phyloP scores from a whole-genome alignment of 2,888 invertebrate species.

The Imbricaverruca yamaguchii region DNA sequence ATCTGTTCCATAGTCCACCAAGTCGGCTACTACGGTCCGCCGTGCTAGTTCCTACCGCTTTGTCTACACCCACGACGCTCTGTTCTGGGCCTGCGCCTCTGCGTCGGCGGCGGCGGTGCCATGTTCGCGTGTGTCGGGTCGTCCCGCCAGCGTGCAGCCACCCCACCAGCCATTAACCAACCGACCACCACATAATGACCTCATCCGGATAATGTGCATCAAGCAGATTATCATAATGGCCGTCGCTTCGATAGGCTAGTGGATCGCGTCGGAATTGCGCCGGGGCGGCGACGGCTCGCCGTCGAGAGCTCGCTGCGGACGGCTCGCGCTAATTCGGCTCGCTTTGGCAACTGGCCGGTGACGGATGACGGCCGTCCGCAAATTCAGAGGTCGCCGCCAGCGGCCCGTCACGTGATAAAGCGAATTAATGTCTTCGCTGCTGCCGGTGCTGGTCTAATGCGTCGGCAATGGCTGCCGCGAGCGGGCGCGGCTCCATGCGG shows the following conservation, averaged over 20 bases:
- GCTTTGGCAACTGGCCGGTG: background rate
- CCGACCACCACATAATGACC: background rate
- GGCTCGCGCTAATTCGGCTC: constrained; percentile 4
- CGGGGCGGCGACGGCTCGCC: constrained; percentile 24
- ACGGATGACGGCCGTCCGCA: background rate
- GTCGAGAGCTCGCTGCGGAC: background rate
- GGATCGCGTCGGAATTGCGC: background rate
- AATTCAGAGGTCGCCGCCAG: background rate
- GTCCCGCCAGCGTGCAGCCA: background rate
- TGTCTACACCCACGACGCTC: too few relatives aligned
- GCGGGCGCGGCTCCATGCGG: too few relatives aligned
- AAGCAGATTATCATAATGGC: background rate
- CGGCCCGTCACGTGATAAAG: background rate
- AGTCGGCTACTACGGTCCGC: too few relatives aligned
- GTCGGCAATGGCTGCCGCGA: too few relatives aligned
- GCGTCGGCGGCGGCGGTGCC: too few relatives aligned
- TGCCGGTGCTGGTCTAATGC: too few relatives aligned
- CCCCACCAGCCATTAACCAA: background rate
- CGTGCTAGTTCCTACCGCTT: too few relatives aligned
- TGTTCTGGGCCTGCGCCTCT: too few relatives aligned
- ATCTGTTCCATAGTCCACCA: too few relatives aligned
- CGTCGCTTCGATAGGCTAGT: background rate
- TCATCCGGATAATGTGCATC: background rate
- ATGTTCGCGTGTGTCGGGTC: background rate
- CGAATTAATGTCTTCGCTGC: background rate